Conservation (phyloP, 2,113 vertebrate species). For the Clarias gariepinus region DNA sequence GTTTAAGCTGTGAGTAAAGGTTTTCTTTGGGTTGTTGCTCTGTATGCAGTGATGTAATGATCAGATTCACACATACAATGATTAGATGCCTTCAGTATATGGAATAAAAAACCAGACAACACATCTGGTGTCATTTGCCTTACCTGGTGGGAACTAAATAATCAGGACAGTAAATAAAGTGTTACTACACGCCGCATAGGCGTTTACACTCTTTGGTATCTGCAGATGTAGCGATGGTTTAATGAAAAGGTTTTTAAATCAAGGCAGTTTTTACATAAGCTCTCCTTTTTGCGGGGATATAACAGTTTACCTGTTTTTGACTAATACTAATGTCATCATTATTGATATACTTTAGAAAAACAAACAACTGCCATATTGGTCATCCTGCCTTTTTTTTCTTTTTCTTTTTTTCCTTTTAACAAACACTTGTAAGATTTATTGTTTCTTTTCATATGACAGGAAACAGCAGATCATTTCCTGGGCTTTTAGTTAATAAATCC, state of each 20-base stretch:
- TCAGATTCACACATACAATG: background rate
- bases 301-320: background rate
- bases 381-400: background rate
- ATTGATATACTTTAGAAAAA: background rate
- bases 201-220: background rate
- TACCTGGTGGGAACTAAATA: background rate
- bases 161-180: background rate
- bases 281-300: background rate
- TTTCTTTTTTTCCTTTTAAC: too few species aligned
- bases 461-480: background rate
- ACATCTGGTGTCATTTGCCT: background rate
- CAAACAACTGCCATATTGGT: background rate
- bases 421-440: background rate
- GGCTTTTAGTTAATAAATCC: background rate
- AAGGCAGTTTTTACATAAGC: background rate
- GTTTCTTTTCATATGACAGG: background rate
- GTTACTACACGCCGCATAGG: background rate
- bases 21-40: background rate
- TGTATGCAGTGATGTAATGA: conserved; percentile 23
- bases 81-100: background rate
- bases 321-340: background rate
- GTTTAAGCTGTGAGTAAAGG: background rate
- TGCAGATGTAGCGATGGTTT: background rate
- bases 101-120: background rate
- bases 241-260: background rate